Percentiles rank a stretch among this genome's conserved stretches.
Conservation (phyloP, 1,140 invertebrate species). For the Lasaia peninsularis region DNA sequence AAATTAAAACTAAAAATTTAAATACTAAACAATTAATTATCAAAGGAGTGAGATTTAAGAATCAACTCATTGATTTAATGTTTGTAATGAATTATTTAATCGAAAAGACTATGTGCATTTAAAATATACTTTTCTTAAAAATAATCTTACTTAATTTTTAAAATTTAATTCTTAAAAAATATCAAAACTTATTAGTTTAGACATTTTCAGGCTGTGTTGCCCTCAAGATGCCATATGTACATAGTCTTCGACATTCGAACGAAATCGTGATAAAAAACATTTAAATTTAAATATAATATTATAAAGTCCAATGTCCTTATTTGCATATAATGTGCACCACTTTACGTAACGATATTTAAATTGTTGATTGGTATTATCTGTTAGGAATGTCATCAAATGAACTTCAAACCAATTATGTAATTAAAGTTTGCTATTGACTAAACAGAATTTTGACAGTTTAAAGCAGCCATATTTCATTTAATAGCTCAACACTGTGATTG, state of each 20-base stretch:
- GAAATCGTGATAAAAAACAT: background rate
- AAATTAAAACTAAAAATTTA: background rate
- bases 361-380: background rate
- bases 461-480: background rate
- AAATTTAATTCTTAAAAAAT: too few relatives aligned
- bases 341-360: conserved; percentile 6
- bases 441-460: background rate
- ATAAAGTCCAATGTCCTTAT: background rate
- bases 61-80: too few relatives aligned
- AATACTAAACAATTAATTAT: too few relatives aligned
- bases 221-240: background rate
- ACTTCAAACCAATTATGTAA: background rate
- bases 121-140: too few relatives aligned
- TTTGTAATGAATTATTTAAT: too few relatives aligned
- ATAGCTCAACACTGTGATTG: background rate
- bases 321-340: background rate
- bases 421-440: background rate
- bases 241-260: background rate
- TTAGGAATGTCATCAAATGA: background rate
- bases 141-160: too few relatives aligned
- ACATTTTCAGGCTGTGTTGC: background rate
- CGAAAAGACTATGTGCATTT: too few relatives aligned
- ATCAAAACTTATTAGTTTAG: too few relatives aligned
- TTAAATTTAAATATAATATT: background rate
- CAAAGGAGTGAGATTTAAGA: too few relatives aligned